phyloP scores from a whole-genome alignment of 2,797 vertebrate genomes.

The Xenentodon cancila region DNA sequence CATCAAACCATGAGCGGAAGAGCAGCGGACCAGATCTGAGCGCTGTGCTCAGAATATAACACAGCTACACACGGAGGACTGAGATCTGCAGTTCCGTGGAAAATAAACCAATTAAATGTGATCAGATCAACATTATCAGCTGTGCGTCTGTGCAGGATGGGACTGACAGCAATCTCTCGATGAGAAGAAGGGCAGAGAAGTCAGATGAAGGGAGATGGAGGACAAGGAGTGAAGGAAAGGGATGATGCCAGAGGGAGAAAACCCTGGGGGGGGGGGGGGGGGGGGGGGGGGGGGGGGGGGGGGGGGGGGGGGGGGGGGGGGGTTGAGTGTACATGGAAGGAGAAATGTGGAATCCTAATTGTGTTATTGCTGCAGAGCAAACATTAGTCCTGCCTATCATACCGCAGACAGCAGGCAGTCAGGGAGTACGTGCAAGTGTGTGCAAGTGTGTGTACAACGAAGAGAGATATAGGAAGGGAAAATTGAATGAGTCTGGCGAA shows the following conservation, averaged over 20 bases:
- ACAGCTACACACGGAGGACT: not conserved
- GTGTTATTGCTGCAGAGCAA: slow-evolving; percentile 80
- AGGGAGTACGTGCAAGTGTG: too few relatives aligned
- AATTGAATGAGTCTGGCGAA: slow-evolving; percentile 61
- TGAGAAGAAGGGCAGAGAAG: not conserved
- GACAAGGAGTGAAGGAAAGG: not conserved
- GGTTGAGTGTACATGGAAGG: slow-evolving; percentile 41
- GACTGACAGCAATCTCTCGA: slow-evolving; percentile 36
- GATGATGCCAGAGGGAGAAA: slow-evolving; percentile 2
- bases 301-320: slow-evolving; percentile 5
- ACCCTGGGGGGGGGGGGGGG: slow-evolving; percentile 1
- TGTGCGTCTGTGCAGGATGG: slow-evolving; percentile 15
- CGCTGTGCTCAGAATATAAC: slow-evolving; percentile 33
- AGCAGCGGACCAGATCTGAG: slow-evolving; percentile 38
- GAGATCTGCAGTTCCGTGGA: slow-evolving; percentile 11
- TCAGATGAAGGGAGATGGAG: not conserved
- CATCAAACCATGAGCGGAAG: slow-evolving; percentile 45
- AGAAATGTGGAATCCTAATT: slow-evolving; percentile 79
- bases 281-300: too few relatives aligned
- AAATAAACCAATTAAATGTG: slow-evolving; percentile 26
- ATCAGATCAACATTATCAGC: slow-evolving; percentile 58
- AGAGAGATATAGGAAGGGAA: slow-evolving; percentile 26
- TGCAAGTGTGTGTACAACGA: slow-evolving; percentile 4
- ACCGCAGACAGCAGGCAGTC: slow-evolving; percentile 62
- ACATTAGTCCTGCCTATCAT: slow-evolving; percentile 77